These are phyloP conservation scores for Sarcophaga variegata DNA, from an alignment of 2,888 invertebrate species.

Conservation along the genomic window DNA sequence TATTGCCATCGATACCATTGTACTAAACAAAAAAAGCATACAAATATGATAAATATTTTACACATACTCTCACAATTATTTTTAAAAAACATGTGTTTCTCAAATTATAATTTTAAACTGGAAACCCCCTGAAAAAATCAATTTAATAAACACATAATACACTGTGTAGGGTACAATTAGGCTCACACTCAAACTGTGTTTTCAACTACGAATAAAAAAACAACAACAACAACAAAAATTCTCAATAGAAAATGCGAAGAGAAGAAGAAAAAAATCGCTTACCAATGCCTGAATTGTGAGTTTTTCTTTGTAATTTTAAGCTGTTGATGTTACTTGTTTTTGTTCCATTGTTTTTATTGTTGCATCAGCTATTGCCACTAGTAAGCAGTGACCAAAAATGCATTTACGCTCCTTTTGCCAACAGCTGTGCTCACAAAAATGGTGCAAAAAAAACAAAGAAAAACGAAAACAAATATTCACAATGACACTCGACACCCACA, in stretches of 20 bases:
- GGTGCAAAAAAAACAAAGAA: background rate
- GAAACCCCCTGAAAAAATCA: too few species aligned
- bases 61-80: too few species aligned
- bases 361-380: slow-evolving; percentile 23
- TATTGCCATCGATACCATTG: too few species aligned
- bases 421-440: slow-evolving; percentile 76
- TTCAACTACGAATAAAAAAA: background rate
- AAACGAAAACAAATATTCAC: background rate
- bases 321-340: slow-evolving; percentile 12
- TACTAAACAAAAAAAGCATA: too few species aligned
- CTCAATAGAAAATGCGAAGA: too few species aligned
- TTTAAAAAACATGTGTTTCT: too few species aligned
- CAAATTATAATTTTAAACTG: too few species aligned
- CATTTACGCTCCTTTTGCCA: slow-evolving; percentile 79
- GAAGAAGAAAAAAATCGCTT: slow-evolving; percentile 21
- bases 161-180: too few species aligned
- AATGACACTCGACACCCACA: background rate
- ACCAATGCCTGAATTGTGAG: slow-evolving; percentile 50
- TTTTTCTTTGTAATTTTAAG: background rate
- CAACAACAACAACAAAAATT: background rate
- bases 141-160: too few species aligned
- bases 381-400: slow-evolving; percentile 74
- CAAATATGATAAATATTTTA: too few species aligned
- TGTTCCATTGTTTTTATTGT: slow-evolving; percentile 4
- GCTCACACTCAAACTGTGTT: slow-evolving; percentile 2